These are phyloP conservation scores for Cyrtodaria siliqua DNA, from an alignment of 2,888 invertebrate species.

Conservation along the genomic window DNA sequence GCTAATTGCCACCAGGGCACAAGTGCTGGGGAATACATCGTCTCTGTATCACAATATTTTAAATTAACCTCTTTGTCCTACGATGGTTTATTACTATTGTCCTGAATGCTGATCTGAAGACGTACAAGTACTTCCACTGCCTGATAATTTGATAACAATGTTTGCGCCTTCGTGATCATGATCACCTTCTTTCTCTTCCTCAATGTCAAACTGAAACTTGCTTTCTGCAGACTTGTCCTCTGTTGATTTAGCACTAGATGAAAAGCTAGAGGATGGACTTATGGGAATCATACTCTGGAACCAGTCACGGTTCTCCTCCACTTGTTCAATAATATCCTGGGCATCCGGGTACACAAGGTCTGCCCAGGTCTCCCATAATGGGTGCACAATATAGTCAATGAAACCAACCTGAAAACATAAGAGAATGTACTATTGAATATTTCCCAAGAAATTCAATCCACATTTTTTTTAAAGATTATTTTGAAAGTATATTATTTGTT, in stretches of 20 bases:
- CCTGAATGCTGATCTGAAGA: constrained; percentile 18
- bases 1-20: constrained; percentile 36
- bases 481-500: too few relatives aligned
- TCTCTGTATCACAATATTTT: constrained; percentile 27
- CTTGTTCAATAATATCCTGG: constrained; percentile 98
- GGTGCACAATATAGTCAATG: constrained; percentile 99
- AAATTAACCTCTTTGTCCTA: constrained; percentile 5
- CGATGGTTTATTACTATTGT: background rate
- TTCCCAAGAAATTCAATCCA: too few relatives aligned
- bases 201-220: constrained; percentile 78
- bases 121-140: constrained; percentile 17
- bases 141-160: constrained; percentile 49
- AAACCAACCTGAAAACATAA: constrained; percentile 92
- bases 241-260: constrained; percentile 65
- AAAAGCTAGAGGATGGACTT: constrained; percentile 89
- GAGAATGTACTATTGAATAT: too few relatives aligned
- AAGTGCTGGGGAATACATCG: constrained; percentile 30
- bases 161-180: constrained; percentile 21
- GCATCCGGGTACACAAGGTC: constrained; percentile 99
- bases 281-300: constrained; percentile 97
- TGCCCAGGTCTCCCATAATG: constrained; percentile 99
- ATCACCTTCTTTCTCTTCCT: constrained; percentile 71
- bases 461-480: too few relatives aligned
- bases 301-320: constrained; percentile 99
- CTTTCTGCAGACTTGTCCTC: constrained; percentile 64